Percentiles rank a stretch among this genome's conserved stretches.
Evolutionary conservation across 2,888 invertebrate species (phyloP).

Genomic region (Theretra japonica): DNA sequence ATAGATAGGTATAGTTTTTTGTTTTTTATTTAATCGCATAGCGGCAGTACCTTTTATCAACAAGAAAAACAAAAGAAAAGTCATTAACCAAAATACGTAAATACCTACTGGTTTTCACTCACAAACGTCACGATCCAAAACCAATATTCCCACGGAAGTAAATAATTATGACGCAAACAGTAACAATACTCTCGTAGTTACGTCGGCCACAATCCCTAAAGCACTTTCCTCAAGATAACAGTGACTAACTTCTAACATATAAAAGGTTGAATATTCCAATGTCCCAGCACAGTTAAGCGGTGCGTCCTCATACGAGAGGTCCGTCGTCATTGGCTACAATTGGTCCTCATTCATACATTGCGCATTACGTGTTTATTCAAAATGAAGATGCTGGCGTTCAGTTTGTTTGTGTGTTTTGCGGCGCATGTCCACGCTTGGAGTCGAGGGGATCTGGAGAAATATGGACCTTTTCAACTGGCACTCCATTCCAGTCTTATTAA

Average conservation of each 20-base stretch:
- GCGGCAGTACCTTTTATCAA: too few relatives aligned
- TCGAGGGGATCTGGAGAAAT: constrained; percentile 68
- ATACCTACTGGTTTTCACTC: not conserved
- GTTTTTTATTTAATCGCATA: too few relatives aligned
- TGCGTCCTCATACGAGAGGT: constrained; percentile 9
- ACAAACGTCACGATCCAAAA: not conserved
- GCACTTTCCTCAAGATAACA: constrained; percentile 27
- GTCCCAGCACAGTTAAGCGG: constrained; percentile 7
- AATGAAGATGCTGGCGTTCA: constrained; percentile 41
- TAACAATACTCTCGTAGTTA: not conserved
- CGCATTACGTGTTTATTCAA: constrained; percentile 13
- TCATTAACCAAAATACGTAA: not conserved
- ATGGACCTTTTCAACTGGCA: constrained; percentile 69
- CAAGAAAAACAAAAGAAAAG: too few relatives aligned
- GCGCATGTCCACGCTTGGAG: constrained; percentile 49
- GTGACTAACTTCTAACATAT: constrained; percentile 6
- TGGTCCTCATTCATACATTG: not conserved
- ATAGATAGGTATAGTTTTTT: too few relatives aligned
- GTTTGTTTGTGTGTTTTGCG: constrained; percentile 45
- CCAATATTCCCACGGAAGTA: not conserved
- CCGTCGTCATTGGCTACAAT: constrained; percentile 15
- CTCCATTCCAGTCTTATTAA: constrained; percentile 66
- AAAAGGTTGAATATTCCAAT: not conserved
- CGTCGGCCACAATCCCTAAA: not conserved
- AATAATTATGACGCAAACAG: not conserved